These are phyloP conservation scores for Popillia japonica DNA, from an alignment of 1,140 invertebrate species.

Conservation along the genomic window DNA sequence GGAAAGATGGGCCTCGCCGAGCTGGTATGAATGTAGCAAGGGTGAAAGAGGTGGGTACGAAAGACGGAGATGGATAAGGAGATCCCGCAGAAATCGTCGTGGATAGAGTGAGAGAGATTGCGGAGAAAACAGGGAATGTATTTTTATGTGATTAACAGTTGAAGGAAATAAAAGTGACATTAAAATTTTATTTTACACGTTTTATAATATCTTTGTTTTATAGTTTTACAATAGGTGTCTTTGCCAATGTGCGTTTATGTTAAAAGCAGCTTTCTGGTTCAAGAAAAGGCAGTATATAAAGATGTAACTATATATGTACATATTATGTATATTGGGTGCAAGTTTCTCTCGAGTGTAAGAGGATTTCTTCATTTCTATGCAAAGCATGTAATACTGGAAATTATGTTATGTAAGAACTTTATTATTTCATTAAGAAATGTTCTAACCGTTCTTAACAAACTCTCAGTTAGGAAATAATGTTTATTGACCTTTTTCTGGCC, in stretches of 20 bases:
- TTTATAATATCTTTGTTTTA: too few relatives aligned
- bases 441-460: neutral
- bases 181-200: neutral
- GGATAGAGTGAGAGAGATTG: neutral
- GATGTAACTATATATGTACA: too few relatives aligned
- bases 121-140: neutral
- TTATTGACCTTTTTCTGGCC: conserved; percentile 17
- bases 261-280: neutral
- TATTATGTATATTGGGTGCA: too few relatives aligned
- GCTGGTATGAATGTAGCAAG: neutral
- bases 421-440: conserved; percentile 15
- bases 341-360: too few relatives aligned
- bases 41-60: neutral
- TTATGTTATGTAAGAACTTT: neutral
- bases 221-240: too few relatives aligned
- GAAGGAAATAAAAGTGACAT: conserved; percentile 11
- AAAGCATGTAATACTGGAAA: neutral
- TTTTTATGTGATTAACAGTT: conserved; percentile 9
- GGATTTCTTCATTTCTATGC: neutral
- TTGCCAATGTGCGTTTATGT: too few relatives aligned
- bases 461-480: conserved; percentile 13
- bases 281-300: neutral
- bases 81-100: too few relatives aligned
- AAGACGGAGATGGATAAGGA: neutral
- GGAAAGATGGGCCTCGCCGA: conserved; percentile 39